Evolutionary conservation across 1,140 invertebrate genomes (phyloP), one percentile per base, ranked within the genome.

Genomic region (Leucophenga varia): DNA sequence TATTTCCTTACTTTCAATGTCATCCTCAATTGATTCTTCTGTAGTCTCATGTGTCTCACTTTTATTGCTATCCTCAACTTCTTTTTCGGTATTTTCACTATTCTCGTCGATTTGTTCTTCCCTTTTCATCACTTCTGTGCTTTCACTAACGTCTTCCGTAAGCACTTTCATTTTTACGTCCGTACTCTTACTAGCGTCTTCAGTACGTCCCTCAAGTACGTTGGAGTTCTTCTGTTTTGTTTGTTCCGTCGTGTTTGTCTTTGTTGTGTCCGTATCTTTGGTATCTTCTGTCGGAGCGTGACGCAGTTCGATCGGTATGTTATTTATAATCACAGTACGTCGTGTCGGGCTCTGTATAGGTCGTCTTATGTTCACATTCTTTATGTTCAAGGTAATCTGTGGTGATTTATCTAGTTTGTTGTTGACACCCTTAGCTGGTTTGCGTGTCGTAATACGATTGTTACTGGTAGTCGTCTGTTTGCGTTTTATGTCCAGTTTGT

Each of bases 321-420:
- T 74, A 38, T 74, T 72, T 3, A 74, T 67, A 12, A 74, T 40
- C 7, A 69, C 68, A 8, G 55, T 69, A 5, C 61, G 44, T 38
- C 55, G 61, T 13, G 52, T 36, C 3, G 32, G 50, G 10, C 10
- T 25, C 22, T 25, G 22, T 12, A n/a, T 37, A 2, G 48, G 58
- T 22, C 59, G 54, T 20, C 60, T 35, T 12, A 30, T 28, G 9
- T 36, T 65, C 5, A 57, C 52, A n/a, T 41, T 59, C 17, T 64
- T 58, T 6, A 72, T 41, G 17, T 56, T 72, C 1, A 57, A 41
- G 0, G 52, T 56, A 12, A 60, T 53, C 41, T 68, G 71, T 0
- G 55, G 52, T 2, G 55, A 55, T 25, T 64, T 71, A 43, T 74
- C 71, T 13, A 74, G 47, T 47, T 74, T 74, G 30, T 71, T 73